Percentiles rank a stretch among this genome's conserved stretches.
Conservation (phyloP, 2,113 vertebrate species). For the Cichladusa arquata region DNA sequence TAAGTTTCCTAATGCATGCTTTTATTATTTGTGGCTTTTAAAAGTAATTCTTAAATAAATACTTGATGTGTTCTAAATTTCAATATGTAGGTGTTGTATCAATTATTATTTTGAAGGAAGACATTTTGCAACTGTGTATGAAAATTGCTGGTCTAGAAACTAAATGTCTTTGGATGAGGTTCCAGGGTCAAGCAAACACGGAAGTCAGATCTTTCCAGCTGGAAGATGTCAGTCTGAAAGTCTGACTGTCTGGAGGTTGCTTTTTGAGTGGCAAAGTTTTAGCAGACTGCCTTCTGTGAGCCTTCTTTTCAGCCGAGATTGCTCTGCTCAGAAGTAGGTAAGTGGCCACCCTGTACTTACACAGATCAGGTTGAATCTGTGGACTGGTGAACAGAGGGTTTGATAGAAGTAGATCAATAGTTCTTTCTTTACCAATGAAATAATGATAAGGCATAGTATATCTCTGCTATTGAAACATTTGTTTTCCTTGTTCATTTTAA, state of each 20-base stretch:
- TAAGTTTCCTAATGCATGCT: neutral
- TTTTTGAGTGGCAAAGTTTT: neutral
- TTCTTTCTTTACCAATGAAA: neutral
- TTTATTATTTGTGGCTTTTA: neutral
- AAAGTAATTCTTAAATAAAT: neutral
- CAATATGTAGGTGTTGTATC: neutral
- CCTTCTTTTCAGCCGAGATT: neutral
- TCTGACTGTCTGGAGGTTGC: neutral
- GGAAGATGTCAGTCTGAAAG: neutral
- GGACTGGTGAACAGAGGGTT: neutral
- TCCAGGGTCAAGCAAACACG: neutral
- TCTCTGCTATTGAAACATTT: neutral
- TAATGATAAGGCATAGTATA: neutral
- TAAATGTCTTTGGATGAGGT: neutral
- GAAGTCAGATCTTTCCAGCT: neutral
- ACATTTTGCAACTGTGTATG: neutral
- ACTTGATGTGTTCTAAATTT: neutral
- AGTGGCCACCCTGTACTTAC: neutral
- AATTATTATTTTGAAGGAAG: neutral
- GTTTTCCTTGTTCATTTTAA: neutral
- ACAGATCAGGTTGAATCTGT: neutral
- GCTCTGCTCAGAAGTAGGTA: neutral
- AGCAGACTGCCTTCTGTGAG: neutral
- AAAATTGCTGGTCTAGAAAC: neutral
- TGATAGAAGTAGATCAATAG: neutral